These are phyloP conservation scores for Pseudococcus jackbeardsleyi DNA, from an alignment of 2,888 invertebrate genomes.

Conservation along the genomic window DNA sequence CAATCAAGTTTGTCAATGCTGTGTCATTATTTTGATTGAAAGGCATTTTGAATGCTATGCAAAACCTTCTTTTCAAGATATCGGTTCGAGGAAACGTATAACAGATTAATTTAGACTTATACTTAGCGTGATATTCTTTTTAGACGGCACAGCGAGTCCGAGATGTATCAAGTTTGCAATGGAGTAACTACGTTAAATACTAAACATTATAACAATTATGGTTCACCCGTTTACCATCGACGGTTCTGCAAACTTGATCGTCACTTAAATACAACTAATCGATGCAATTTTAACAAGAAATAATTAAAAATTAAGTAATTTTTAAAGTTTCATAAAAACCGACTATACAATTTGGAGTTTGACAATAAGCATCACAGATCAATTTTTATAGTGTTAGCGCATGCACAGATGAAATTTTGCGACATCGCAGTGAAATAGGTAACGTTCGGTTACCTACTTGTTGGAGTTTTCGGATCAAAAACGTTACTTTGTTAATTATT, in stretches of 20 bases:
- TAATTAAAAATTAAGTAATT: background rate
- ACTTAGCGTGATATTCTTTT: constrained; percentile 21
- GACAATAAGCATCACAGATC: constrained; percentile 22
- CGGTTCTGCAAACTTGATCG: background rate
- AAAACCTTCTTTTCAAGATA: background rate
- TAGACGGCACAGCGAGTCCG: background rate
- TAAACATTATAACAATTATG: constrained; percentile 1
- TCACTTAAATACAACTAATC: background rate
- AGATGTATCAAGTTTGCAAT: background rate
- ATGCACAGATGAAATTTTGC: background rate
- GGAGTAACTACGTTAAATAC: constrained; percentile 15
- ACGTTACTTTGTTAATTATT: background rate
- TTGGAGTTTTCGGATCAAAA: background rate
- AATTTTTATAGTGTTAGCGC: constrained; percentile 11
- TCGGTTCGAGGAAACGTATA: background rate
- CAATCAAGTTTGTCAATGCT: constrained; percentile 84
- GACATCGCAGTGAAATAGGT: background rate
- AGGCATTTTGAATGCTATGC: constrained; percentile 43
- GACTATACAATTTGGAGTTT: constrained; percentile 44
- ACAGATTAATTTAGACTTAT: constrained; percentile 22
- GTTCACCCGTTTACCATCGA: background rate
- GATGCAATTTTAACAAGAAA: background rate
- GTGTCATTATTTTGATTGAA: constrained; percentile 66
- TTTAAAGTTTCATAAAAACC: constrained; percentile 23
- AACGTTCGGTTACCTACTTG: background rate